Evolutionary conservation across 2,888 invertebrate species (phyloP).

Genomic region (Ephialtes manifestator): DNA sequence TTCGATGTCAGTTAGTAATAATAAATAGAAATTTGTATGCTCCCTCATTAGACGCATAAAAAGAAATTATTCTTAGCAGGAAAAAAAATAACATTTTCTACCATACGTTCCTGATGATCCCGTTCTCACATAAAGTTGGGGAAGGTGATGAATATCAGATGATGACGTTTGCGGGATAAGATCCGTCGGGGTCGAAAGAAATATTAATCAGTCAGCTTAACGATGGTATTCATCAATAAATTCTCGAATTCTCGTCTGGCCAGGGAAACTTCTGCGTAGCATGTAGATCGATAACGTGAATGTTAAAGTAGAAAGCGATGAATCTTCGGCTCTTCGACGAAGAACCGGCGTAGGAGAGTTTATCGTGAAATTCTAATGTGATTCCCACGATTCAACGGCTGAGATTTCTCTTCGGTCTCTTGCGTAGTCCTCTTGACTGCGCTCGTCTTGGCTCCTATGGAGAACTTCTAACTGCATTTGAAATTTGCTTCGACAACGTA

Average conservation of each 20-base stretch:
- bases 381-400: conserved; percentile 29
- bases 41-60: background rate
- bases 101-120: background rate
- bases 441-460: background rate
- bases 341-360: conserved; percentile 12
- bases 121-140: background rate
- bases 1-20: background rate
- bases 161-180: background rate
- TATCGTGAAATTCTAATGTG: conserved; percentile 40
- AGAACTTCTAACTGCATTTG: conserved; percentile 43
- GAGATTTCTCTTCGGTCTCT: conserved; percentile 26
- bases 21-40: background rate
- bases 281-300: conserved; percentile 13
- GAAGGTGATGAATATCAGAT: background rate
- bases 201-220: conserved; percentile 13
- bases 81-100: background rate
- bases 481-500: conserved; percentile 24
- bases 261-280: background rate
- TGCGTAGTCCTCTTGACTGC: background rate
- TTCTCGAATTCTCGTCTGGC: background rate
- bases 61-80: too few species aligned
- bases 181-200: conserved; percentile 1
- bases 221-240: background rate
- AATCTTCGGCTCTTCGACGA: conserved; percentile 2
- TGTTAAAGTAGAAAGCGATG: background rate